A percentile compares a stretch with the other conserved stretches of the same genome.
phyloP scores from a whole-genome alignment of 2,888 invertebrate genomes.

The Mongoloraphidia duomilia region DNA sequence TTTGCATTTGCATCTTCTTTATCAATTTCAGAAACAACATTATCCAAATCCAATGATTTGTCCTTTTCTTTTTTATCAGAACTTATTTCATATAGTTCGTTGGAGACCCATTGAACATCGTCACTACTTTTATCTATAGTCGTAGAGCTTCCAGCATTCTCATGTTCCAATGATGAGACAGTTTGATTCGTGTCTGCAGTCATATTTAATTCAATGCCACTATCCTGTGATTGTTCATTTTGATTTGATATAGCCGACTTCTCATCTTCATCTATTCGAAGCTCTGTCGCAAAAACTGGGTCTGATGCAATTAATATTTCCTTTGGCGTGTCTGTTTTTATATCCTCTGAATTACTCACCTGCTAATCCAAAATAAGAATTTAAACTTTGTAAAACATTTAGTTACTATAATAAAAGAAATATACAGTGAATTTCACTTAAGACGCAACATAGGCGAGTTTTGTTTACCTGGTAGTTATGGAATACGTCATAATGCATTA shows the following conservation, averaged over 20 bases:
- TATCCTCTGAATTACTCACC: no score
- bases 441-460: no score
- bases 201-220: background rate
- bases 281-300: constrained; percentile 30
- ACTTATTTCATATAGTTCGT: no score
- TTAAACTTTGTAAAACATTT: no score
- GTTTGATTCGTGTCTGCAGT: constrained; percentile 12
- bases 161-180: constrained; percentile 6
- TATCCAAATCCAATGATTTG: background rate
- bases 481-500: no score
- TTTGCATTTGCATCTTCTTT: no score
- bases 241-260: constrained; percentile 18
- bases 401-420: no score
- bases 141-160: background rate
- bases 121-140: constrained; percentile 1
- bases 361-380: no score
- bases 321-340: background rate
- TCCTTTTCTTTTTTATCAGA: background rate
- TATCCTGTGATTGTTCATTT: constrained; percentile 3
- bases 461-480: no score
- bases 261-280: constrained; percentile 36
- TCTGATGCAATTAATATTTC: constrained; percentile 17
- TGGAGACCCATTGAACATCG: background rate
- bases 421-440: no score
- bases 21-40: no score